These are phyloP conservation scores for Penaeus japonicus DNA, from an alignment of 1,140 invertebrate species.

Conservation along the genomic window DNA sequence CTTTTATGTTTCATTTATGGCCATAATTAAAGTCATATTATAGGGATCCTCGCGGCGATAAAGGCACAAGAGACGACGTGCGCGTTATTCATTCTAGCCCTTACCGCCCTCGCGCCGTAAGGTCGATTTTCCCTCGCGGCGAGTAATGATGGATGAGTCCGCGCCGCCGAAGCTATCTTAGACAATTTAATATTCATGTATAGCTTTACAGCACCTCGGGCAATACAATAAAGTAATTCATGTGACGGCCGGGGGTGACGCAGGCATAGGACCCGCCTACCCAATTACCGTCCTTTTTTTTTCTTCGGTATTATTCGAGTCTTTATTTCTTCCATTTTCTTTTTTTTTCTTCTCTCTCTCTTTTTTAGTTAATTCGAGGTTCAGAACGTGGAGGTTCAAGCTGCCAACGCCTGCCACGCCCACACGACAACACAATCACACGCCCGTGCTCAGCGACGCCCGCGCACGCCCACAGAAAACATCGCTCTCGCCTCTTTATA, in stretches of 20 bases:
- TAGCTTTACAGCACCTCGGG: slow-evolving; percentile 39
- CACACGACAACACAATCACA: no score
- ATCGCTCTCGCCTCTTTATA: no score
- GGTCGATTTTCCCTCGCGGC: neutral
- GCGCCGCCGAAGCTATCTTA: slow-evolving; percentile 1
- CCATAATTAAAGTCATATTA: slow-evolving; percentile 55
- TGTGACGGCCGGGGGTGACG: neutral
- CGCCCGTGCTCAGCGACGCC: no score
- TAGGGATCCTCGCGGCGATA: neutral
- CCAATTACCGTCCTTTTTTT: neutral
- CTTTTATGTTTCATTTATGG: slow-evolving; percentile 52
- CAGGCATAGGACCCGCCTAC: neutral
- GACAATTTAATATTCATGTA: slow-evolving; percentile 49
- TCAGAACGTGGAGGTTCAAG: no score
- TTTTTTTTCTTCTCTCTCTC: neutral
- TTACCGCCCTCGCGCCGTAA: neutral
- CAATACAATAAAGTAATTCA: slow-evolving; percentile 43
- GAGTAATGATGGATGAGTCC: slow-evolving; percentile 24
- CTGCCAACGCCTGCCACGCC: no score
- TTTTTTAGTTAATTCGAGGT: neutral
- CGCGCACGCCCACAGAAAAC: no score
- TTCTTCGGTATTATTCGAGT: neutral
- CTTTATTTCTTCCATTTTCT: neutral
- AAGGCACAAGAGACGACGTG: neutral
- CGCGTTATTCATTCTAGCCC: neutral